phyloP scores from a whole-genome alignment of 1,140 invertebrate species.

The Dendrolimus punctatus region DNA sequence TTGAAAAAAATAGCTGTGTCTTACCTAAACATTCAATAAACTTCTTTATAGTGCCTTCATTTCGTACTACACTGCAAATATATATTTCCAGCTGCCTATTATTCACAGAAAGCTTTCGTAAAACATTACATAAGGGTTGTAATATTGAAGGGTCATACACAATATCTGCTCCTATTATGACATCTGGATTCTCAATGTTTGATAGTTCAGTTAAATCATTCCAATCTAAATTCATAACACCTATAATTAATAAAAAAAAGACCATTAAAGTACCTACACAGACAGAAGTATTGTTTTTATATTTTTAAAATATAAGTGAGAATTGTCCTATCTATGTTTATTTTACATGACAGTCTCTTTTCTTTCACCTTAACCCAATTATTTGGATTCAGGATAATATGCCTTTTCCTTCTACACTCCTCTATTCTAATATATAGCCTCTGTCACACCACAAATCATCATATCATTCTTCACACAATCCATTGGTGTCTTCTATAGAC shows the following conservation, averaged over 20 bases:
- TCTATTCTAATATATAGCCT: too few relatives aligned
- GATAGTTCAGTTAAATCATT: slow-evolving; percentile 27
- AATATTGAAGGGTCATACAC: slow-evolving; percentile 58
- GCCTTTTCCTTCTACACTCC: too few relatives aligned
- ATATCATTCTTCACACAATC: too few relatives aligned
- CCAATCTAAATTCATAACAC: slow-evolving; percentile 45
- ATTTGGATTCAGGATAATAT: too few relatives aligned
- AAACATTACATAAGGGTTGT: slow-evolving; percentile 39
- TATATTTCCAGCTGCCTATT: slow-evolving; percentile 45
- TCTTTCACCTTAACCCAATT: too few relatives aligned
- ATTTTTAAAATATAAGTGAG: too few relatives aligned
- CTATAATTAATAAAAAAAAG: slow-evolving; percentile 25
- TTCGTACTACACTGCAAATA: slow-evolving; percentile 52
- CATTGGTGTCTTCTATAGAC: too few relatives aligned
- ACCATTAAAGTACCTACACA: neutral
- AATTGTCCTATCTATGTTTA: too few relatives aligned
- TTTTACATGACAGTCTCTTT: too few relatives aligned
- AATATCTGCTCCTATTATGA: slow-evolving; percentile 58
- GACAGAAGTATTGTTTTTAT: too few relatives aligned
- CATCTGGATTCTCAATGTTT: slow-evolving; percentile 31
- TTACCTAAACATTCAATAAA: slow-evolving; percentile 42
- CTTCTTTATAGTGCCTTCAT: slow-evolving; percentile 41
- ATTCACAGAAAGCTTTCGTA: slow-evolving; percentile 31
- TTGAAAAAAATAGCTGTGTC: neutral
- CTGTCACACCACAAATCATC: too few relatives aligned